Evolutionary conservation across 2,113 vertebrate species (phyloP), one percentile per base, ranked within the genome.

Genomic region (Plectropomus leopardus): DNA sequence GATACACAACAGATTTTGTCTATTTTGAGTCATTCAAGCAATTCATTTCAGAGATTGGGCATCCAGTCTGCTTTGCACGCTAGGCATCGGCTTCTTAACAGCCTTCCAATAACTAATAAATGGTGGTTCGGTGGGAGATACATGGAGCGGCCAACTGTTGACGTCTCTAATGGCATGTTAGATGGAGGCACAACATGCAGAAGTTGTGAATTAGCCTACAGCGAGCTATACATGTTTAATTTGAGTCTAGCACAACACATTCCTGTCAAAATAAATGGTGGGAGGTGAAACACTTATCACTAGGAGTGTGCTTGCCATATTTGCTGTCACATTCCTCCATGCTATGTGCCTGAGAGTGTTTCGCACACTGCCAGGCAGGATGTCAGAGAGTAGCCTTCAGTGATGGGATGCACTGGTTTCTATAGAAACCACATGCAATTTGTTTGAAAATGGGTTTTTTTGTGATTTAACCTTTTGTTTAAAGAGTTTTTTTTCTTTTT

Each of bases 201-300:
- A 81, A 32, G 78, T 72, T 68, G 75, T 34, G 1, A 76, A 74
- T 85, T 65, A 76, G 71, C 82, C 63, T 19, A 50, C 34, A 74
- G 78, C 58, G 3, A 79, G 59, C 30, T 60, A 68, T 54, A 54
- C 65, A 48, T 48, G 66, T 82, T 91, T 86, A 72, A 88, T 76
- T 73, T 26, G 55, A 86, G 47, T 55, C 32, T 5, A 21, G 74
- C 78, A 26, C 21, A 30, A 26, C 21, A 21, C 60, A 63, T 59
- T 60, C 81, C 76, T 80, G 87, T 89, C 73, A 80, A 85, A 82
- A 80, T 44, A 85, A 55, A 87, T 50, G 23, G 71, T 64, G 86
- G 40, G 78, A 89, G 86, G 80, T 84, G 70, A 79, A 88, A 73
- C 42, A 50, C 60, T 87, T 71, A 47, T 65, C 73, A 55, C 50